Base-by-base conservation (phyloP, 1,140 invertebrate genomes). In the Hycleus cichorii region DNA sequence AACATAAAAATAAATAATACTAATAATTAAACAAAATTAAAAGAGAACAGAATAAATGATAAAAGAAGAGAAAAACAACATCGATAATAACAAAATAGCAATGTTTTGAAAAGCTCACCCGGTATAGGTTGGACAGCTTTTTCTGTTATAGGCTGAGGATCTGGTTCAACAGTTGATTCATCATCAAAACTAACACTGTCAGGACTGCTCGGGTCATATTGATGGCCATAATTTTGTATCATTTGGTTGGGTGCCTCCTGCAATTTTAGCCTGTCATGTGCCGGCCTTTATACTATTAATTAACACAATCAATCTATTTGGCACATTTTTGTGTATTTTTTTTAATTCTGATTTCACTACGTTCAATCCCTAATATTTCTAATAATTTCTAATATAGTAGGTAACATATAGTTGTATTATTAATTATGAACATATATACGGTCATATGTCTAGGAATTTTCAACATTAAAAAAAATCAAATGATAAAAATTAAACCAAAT, bases 241-340 rank as follows among this genome's bases (percentile, higher is more conserved):
- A 64, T 69, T 71, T 72, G 72, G 70, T 71, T 72, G 70, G 67
- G 69, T 71, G 66, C 73, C 72, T 73, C 74, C 74, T 70, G 70
- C 62, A 74, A 71, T 54, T 60, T 62, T 64, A 55, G 53, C 58
- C 59, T 61, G 47, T 67, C 63, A 59, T 69, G 55, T 58, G 49
- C 9, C 59, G 47, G 12, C 39, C 18, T 45, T 58, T 43, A n/a
- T 49, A 45, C 44, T 51, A 49, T 46, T 46, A 44, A 25, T n/a
- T 39, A 9, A 46, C 32, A 49, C 48, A 49, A 49, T 49, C 39
- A 53, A 51, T 42, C 32, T 32, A 32, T 32, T 32, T 32, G 32
- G 18, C 18, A 18, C 18, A 18, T 18, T 18, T 32, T 32, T 4
- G 32, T 7, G 7, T 7, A 32, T 32, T 32, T 32, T 32, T 32